Percentiles rank a stretch among this genome's conserved stretches.
These are phyloP conservation scores for Carposina sasakii DNA, from an alignment of 1,140 invertebrate species.

Conservation along the genomic window DNA sequence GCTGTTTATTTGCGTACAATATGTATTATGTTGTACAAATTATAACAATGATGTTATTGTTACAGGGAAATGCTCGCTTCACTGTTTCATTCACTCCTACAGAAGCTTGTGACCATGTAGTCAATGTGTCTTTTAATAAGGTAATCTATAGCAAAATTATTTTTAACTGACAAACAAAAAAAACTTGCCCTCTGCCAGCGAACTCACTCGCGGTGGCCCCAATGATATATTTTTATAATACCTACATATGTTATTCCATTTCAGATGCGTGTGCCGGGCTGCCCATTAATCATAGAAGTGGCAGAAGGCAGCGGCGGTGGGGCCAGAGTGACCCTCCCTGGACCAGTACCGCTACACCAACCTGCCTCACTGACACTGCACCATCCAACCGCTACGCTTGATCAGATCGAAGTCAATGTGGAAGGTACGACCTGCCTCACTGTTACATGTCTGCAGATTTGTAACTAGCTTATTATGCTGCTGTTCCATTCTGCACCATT, in stretches of 20 bases:
- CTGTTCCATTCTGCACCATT: too few relatives aligned
- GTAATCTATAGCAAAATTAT: conserved; percentile 44
- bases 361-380: conserved; percentile 78
- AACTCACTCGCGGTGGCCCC: not conserved
- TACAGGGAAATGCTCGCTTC: conserved; percentile 82
- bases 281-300: conserved; percentile 82
- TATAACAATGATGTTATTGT: too few relatives aligned
- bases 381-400: conserved; percentile 86
- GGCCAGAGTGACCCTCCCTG: conserved; percentile 80
- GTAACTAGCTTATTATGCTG: too few relatives aligned
- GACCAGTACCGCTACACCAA: conserved; percentile 77
- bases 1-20: not conserved
- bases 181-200: too few relatives aligned
- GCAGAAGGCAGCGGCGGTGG: conserved; percentile 79
- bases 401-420: conserved; percentile 95
- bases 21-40: too few relatives aligned
- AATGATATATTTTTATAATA: not conserved
- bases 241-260: conserved; percentile 8
- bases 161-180: conserved; percentile 4
- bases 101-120: conserved; percentile 93
- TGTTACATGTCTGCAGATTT: too few relatives aligned
- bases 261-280: conserved; percentile 82
- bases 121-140: conserved; percentile 98
- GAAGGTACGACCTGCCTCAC: conserved; percentile 90
- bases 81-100: conserved; percentile 96